Percentiles rank a stretch among this genome's conserved stretches.
These are phyloP conservation scores for Sigmodon hispidus DNA, from an alignment of 2,113 vertebrate species.

Conservation along the genomic window DNA sequence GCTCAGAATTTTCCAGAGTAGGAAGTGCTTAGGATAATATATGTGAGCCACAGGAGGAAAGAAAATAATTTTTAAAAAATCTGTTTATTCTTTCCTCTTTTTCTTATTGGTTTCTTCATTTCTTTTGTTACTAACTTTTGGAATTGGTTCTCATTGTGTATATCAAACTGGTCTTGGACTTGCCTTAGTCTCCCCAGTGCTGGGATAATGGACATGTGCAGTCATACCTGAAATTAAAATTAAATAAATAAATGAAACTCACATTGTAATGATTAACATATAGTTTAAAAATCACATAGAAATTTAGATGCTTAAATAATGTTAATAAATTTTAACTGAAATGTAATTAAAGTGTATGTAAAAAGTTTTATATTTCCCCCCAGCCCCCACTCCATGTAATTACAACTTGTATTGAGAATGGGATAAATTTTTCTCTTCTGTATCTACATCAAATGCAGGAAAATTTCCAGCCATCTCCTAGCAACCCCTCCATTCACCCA, in stretches of 20 bases:
- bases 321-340: constrained; percentile 18
- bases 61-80: not conserved
- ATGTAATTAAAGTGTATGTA: not conserved
- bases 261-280: constrained; percentile 34
- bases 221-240: not conserved
- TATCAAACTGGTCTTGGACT: not conserved
- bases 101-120: not conserved
- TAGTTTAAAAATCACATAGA: not conserved
- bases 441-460: constrained; percentile 51
- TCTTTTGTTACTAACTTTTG: not conserved
- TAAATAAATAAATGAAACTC: not conserved
- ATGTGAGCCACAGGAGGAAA: not conserved
- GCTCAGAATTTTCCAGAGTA: not conserved
- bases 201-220: not conserved
- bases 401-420: constrained; percentile 30
- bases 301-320: not conserved
- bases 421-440: not conserved
- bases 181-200: not conserved
- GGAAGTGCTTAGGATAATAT: not conserved
- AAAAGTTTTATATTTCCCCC: not conserved
- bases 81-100: not conserved
- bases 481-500: not conserved
- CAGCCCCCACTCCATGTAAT: not conserved
- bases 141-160: not conserved
- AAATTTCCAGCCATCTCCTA: constrained; percentile 57